Evolutionary conservation across 2,797 vertebrate species (phyloP).

Genomic region (Enteromius paludinosus): DNA sequence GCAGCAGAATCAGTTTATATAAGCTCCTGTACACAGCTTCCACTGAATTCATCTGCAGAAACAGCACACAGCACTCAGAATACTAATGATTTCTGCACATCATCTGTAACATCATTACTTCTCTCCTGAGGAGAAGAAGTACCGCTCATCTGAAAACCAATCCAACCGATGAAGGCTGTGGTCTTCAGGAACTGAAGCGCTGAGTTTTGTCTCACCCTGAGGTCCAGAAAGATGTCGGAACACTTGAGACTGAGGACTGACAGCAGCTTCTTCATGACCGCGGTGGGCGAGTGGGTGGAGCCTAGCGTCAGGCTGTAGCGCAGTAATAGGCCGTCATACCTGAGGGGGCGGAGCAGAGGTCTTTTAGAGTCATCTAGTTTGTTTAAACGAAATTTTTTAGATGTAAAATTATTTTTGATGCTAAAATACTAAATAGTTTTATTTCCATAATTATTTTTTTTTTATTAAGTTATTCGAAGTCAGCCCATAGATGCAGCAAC

Average conservation of each 20-base stretch:
- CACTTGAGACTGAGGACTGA: conserved; percentile 85
- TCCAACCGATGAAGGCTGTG: not conserved
- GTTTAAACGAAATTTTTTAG: not conserved
- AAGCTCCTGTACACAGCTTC: conserved; percentile 84
- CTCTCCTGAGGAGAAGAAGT: not conserved
- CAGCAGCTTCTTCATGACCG: conserved; percentile 87
- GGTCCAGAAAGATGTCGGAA: conserved; percentile 85
- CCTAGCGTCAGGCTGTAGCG: conserved; percentile 86
- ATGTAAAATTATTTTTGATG: not conserved
- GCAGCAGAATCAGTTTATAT: conserved; percentile 91
- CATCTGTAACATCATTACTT: not conserved
- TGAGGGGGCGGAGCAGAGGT: conserved; percentile 59
- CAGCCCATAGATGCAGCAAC: too few relatives aligned
- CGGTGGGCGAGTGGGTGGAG: conserved; percentile 75
- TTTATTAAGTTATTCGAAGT: too few relatives aligned
- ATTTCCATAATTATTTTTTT: not conserved
- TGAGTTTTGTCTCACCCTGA: conserved; percentile 78
- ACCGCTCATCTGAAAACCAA: too few relatives aligned
- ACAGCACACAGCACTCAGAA: not conserved
- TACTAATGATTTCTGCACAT: not conserved
- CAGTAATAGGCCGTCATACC: conserved; percentile 86
- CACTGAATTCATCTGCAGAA: conserved; percentile 83
- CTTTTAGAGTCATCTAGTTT: not conserved
- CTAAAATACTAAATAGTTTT: not conserved
- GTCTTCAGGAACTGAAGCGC: not conserved